Base-by-base conservation (phyloP, 2,888 invertebrate species). In the Acronicta aceris region DNA sequence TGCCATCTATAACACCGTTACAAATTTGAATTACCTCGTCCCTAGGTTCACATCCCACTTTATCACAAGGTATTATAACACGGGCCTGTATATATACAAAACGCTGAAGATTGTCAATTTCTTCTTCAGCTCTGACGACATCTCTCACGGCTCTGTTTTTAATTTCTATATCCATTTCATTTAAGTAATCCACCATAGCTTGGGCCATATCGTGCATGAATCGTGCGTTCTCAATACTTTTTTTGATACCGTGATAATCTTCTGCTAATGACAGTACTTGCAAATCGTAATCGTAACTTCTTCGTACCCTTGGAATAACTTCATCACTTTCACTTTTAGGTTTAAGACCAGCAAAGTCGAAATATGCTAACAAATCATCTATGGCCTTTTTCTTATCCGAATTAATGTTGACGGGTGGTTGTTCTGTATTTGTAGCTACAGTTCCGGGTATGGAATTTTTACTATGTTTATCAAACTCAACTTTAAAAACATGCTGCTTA, bases 1-100 rank as follows among this genome's bases (percentile, higher is more conserved):
- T 88, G 51, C 84, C 87, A 64, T 95, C 92, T 43, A 96, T 86
- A 58, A 95, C 87, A 16, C 95, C 91, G 75, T 95, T 95, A 79
- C 96, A 96, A 55, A 95, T 92, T 84, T 95, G 95, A 10, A 83
- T 84, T 9, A 86, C 72, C 41, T 81, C 76, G 27, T 90, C 87
- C 48, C 83, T 84, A 17, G 79, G 68, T 64, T 90, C 87, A 67
- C 92, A 91, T 40, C 80, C 70, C 41, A 71, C 69, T 71, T 81
- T 84, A 48, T 86, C 82, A 64, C 91, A 91, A 2, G 90, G 89
- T 71, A 87, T 83, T 7, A 74, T 71, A 38, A 91, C 82, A 55
- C 81, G 83, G 27, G 81, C 86, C 80, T 91, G 89, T 49, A 92
- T 76, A 59, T 92, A 92, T 57, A 86, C 78, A 64, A 85, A 91